A percentile compares a stretch with the other conserved stretches of the same genome.
Evolutionary conservation across 2,888 invertebrate species (phyloP).

Genomic region (Ochlodes sylvanus): DNA sequence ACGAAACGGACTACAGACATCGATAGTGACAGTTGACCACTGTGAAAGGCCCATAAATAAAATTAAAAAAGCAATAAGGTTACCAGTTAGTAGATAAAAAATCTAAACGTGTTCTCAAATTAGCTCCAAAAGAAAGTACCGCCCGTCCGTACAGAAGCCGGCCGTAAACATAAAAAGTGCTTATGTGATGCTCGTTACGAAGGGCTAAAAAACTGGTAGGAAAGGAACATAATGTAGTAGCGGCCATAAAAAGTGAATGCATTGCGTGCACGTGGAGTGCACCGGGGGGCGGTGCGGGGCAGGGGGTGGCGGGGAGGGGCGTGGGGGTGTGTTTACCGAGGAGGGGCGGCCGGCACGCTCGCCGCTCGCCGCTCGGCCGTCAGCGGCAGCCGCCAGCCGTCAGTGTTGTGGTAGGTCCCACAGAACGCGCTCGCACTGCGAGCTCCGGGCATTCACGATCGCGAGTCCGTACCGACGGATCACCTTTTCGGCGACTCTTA

Average conservation of each 20-base stretch:
- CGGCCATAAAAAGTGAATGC: conserved; percentile 82
- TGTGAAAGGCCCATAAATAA: background rate
- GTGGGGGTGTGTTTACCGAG: conserved; percentile 79
- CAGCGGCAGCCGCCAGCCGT: conserved; percentile 56
- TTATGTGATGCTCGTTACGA: conserved; percentile 76
- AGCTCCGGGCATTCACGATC: conserved; percentile 64
- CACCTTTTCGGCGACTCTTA: conserved; percentile 55
- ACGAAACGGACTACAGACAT: background rate
- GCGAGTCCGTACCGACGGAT: conserved; percentile 69
- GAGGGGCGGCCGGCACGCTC: conserved; percentile 69
- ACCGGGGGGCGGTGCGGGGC: conserved; percentile 47
- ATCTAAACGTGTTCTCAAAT: conserved; percentile 60
- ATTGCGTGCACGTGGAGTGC: conserved; percentile 80
- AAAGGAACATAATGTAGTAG: conserved; percentile 81
- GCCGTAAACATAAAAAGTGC: conserved; percentile 81
- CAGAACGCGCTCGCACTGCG: conserved; percentile 68
- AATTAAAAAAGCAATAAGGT: conserved; percentile 48
- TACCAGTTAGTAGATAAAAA: conserved; percentile 46
- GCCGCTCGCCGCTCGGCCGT: conserved; percentile 53
- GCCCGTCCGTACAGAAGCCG: conserved; percentile 69
- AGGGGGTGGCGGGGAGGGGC: conserved; percentile 58
- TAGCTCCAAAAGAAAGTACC: conserved; percentile 70
- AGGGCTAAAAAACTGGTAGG: conserved; percentile 77
- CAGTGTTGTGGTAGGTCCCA: conserved; percentile 88
- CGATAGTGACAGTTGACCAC: background rate